Conservation (phyloP, 2,888 invertebrate species). For the Amiota communis region DNA sequence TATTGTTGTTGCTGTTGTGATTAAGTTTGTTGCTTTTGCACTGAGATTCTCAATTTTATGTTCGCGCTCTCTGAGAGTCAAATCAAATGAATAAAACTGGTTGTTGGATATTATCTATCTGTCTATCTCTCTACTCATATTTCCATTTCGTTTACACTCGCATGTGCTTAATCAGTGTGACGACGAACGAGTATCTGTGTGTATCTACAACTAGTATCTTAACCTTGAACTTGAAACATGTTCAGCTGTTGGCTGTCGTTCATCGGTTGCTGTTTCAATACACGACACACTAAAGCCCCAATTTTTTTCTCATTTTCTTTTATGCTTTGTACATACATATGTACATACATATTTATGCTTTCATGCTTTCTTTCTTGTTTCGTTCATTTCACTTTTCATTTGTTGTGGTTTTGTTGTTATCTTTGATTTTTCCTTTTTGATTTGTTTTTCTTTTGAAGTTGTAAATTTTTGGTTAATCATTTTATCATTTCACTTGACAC, state of each 20-base stretch:
- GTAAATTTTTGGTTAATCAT: background rate
- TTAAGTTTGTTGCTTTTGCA: no score
- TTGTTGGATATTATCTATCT: constrained; percentile 41
- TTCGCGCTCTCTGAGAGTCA: no score
- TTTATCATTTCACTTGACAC: no score
- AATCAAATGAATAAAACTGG: constrained; percentile 62
- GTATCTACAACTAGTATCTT: constrained; percentile 70
- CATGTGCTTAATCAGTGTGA: constrained; percentile 39
- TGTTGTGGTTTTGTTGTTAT: background rate
- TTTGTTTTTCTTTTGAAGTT: constrained; percentile 3
- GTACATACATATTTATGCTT: background rate
- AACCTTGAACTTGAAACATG: constrained; percentile 73
- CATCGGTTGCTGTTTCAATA: constrained; percentile 49
- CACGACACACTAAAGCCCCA: constrained; percentile 54
- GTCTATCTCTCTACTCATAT: constrained; percentile 11
- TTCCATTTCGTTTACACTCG: constrained; percentile 46
- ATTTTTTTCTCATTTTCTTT: constrained; percentile 26
- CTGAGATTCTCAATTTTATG: no score
- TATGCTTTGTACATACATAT: no score
- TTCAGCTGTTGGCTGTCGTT: constrained; percentile 44
- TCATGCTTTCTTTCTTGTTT: constrained; percentile 15
- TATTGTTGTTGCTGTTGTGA: no score
- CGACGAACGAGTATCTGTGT: constrained; percentile 20
- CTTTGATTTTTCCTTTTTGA: background rate
- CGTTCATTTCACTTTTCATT: constrained; percentile 12